Conservation (phyloP, 2,113 vertebrate genomes). For the Aptenodytes patagonicus region DNA sequence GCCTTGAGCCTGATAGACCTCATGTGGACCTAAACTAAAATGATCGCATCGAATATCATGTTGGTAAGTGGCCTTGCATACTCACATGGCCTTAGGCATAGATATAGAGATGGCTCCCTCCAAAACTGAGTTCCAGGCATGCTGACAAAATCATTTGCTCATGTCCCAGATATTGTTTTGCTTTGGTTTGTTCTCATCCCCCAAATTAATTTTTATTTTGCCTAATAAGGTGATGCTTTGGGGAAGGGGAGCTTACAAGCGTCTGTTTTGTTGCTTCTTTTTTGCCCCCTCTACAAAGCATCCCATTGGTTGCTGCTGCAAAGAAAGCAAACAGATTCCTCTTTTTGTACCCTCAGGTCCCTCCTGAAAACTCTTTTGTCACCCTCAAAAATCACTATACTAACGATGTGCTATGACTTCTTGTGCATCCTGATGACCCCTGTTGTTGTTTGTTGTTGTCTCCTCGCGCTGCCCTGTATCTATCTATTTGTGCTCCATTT, state of each 20-base stretch:
- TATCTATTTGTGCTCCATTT: background rate
- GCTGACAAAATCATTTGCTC: conserved; percentile 16
- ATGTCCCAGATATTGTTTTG: background rate
- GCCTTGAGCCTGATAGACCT: background rate
- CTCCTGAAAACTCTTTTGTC: background rate
- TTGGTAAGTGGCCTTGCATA: background rate
- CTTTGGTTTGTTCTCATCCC: background rate
- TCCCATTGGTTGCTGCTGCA: background rate
- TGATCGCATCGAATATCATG: background rate
- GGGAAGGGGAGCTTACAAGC: background rate
- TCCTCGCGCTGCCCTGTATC: background rate
- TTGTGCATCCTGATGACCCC: background rate
- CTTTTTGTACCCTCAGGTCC: background rate
- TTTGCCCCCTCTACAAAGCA: background rate
- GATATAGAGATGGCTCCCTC: background rate
- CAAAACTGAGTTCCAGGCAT: conserved; percentile 5
- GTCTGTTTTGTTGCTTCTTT: background rate
- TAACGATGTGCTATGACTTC: background rate
- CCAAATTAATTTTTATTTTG: background rate
- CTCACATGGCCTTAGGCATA: background rate
- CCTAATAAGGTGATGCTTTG: background rate
- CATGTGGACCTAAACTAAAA: background rate
- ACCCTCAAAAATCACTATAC: background rate
- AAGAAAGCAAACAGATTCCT: background rate
- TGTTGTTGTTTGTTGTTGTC: background rate